Evolutionary conservation across 2,113 vertebrate species (phyloP), one percentile per base, ranked within the genome.

Genomic region (Emydocephalus ijimae): DNA sequence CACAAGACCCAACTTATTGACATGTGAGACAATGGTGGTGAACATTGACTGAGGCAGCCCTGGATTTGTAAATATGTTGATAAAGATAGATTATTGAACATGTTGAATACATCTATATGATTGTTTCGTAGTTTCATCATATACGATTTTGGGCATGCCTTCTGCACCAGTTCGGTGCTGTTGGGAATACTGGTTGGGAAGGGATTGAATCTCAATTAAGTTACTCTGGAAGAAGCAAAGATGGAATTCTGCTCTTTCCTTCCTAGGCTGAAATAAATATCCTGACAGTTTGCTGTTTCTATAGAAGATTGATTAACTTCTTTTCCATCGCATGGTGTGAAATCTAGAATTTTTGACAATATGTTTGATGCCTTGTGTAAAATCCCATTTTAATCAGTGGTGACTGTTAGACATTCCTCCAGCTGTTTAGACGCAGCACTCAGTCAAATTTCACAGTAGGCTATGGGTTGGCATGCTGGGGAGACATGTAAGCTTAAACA

Each of bases 361-460:
- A 90, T 29, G 20, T 93, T 92, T 94, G 95, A 97, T 96, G 95
- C 59, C 96, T 95, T 96, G 93, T 96, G 93, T 95, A 97, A 98
- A 97, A 97, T 96, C 97, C 96, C 92, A 92, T 97, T 97, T 98
- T 98, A 98, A 98, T 97, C 97, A 97, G 95, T 92, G 96, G 95
- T 97, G 97, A 97, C 97, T 98, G 97, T 96, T 97, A 97, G 98
- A 98, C 95, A 95, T 97, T 97, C 95, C 95, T 96, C 97, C 95
- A 97, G 97, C 97, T 96, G 97, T 96, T 96, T 96, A 92, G 96
- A 97, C 96, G 95, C 95, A 94, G 92, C 94, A 96, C 96, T 96
- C 96, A 97, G 97, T 97, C 95, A 96, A 96, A 94, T 93, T 92
- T 96, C 97, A 97, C 95, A 74, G 97, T 97, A 94, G 97, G 97